Evolutionary conservation across 2,797 vertebrate species (phyloP), one percentile per base, ranked within the genome.

Genomic region (Cetoscarus ocellatus): DNA sequence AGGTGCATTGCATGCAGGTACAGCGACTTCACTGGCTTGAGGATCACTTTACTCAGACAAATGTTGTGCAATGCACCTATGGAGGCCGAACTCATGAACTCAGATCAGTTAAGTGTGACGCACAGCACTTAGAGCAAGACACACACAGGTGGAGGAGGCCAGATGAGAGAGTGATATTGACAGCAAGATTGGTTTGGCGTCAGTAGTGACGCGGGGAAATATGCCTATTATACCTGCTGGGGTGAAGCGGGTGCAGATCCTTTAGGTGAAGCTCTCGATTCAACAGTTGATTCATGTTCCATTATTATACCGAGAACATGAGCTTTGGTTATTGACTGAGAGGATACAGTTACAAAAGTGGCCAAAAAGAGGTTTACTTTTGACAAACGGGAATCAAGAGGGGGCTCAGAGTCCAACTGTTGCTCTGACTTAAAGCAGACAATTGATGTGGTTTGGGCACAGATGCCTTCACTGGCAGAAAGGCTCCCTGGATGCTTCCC

Each of bases 371-470:
- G 50, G 3, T 43, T 61, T 27, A 8, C 47, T 57, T 7, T 62
- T 51, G 49, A 59, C 36, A 78, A 67, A 55, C 55, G 14, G 44
- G 52, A 10, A 57, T 53, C 10, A 18, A 44, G 35, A 42, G 42
- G 45, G 35, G 40, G 34, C 34, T 72, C 19, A 15, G 10, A 40
- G 38, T 3, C 1, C 18, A 8, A 17, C n/a, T 3, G 3, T 13
- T n/a, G 47, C 8, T 54, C 18, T 2, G 40, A 61, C 0, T 57
- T 6, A 54, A 67, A 49, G 3, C 11, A 50, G 38, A n/a, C 40
- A 56, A 8, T 17, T 63, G 44, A 60, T 45, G 53, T 18, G 11
- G 17, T 42, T 44, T 52, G 12, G 36, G 59, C n/a, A 56, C 60
- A 68, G 54, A 52, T 18, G 17, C 34, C 7, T 10, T 8, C 5